Percentiles rank a stretch among this genome's conserved stretches.
Conservation (phyloP, 2,888 invertebrate species). For the Callinectes sapidus region DNA sequence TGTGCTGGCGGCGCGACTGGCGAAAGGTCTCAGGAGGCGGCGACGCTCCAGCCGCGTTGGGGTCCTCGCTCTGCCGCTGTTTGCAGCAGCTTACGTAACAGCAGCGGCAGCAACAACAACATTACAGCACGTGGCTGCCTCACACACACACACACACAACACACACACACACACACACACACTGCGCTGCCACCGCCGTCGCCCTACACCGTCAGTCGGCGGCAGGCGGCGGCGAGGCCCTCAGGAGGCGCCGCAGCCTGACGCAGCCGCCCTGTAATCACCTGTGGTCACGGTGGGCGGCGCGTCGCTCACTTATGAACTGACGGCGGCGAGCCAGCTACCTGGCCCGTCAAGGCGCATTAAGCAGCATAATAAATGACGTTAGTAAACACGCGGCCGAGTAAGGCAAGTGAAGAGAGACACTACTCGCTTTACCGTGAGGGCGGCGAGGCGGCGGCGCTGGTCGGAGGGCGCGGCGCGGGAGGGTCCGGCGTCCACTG, state of each 20-base stretch:
- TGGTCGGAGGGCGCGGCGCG: conserved; percentile 23
- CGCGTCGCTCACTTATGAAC: conserved; percentile 38
- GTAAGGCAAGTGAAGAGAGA: conserved; percentile 29
- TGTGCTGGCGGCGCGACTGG: neutral
- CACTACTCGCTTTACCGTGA: conserved; percentile 39
- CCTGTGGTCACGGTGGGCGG: conserved; percentile 44
- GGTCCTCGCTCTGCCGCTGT: conserved; percentile 31
- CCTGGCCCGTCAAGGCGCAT: conserved; percentile 55
- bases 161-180: conserved; percentile 33
- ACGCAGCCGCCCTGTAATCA: conserved; percentile 49
- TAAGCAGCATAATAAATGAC: conserved; percentile 47
- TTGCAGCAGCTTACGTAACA: conserved; percentile 48
- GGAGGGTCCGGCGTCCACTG: conserved; percentile 48
- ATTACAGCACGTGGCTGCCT: conserved; percentile 55
- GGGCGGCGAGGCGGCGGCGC: conserved; percentile 25
- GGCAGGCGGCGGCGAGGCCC: neutral
- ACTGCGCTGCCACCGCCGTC: neutral
- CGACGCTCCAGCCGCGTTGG: conserved; percentile 1
- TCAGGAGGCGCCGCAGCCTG: conserved; percentile 37
- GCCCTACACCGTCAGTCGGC: conserved; percentile 20
- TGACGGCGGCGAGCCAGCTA: conserved; percentile 36
- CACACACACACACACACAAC: neutral
- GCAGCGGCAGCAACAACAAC: conserved; percentile 45
- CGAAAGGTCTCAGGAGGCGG: conserved; percentile 1
- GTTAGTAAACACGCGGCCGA: conserved; percentile 36